Conservation (phyloP, 2,888 invertebrate species). For the Philonicus albiceps region DNA sequence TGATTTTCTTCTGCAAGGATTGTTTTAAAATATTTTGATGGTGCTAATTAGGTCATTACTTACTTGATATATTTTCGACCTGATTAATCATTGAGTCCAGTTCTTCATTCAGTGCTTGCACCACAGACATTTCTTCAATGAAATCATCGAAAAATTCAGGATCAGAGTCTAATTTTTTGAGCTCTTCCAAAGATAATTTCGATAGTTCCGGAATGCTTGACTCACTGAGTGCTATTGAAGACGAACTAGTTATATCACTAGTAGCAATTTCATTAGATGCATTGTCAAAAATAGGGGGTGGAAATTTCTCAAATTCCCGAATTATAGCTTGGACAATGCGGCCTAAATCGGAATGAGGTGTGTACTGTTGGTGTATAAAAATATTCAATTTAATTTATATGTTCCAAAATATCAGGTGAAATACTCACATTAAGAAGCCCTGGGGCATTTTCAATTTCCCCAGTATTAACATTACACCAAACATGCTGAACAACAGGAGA, state of each 20-base stretch:
- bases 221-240: constrained; percentile 61
- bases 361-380: constrained; percentile 66
- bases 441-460: constrained; percentile 77
- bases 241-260: neutral
- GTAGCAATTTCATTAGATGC: constrained; percentile 33
- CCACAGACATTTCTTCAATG: constrained; percentile 72
- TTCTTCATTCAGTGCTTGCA: constrained; percentile 73
- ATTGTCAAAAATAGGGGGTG: constrained; percentile 63
- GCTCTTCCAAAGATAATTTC: constrained; percentile 67
- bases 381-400: neutral
- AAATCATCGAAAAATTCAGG: constrained; percentile 78
- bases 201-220: constrained; percentile 60
- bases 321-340: constrained; percentile 83
- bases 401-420: neutral
- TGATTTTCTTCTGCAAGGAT: constrained; percentile 70
- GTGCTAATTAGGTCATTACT: constrained; percentile 45
- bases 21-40: constrained; percentile 51
- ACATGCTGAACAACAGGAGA: constrained; percentile 74
- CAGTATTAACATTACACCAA: constrained; percentile 74
- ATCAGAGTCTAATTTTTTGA: constrained; percentile 74
- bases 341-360: constrained; percentile 80
- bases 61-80: constrained; percentile 75
- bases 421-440: constrained; percentile 74
- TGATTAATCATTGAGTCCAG: constrained; percentile 76
- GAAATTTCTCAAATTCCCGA: constrained; percentile 77